A percentile compares a stretch with the other conserved stretches of the same genome.
Conservation (phyloP, 2,888 invertebrate genomes). For the Tiphia femorata region DNA sequence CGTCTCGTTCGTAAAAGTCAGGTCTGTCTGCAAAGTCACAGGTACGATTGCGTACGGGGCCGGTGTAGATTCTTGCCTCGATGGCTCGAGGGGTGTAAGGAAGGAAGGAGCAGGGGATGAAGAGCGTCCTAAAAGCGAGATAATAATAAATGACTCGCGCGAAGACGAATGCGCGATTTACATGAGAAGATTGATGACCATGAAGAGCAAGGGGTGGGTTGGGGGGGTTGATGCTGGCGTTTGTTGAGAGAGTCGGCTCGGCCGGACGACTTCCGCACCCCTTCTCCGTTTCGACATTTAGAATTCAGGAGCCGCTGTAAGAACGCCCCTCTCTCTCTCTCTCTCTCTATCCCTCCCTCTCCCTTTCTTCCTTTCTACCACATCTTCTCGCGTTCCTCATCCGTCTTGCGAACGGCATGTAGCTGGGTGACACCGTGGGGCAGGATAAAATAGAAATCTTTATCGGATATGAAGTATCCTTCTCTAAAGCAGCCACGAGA, state of each 20-base stretch:
- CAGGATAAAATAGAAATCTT: no score
- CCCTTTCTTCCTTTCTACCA: no score
- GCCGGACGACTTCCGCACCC: not conserved
- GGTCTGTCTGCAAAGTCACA: not conserved
- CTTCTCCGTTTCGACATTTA: no score
- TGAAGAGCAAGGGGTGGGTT: slow-evolving; percentile 12
- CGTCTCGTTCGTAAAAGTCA: not conserved
- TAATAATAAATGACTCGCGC: slow-evolving; percentile 43
- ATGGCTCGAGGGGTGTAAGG: not conserved
- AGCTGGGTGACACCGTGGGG: not conserved
- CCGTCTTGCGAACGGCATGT: not conserved
- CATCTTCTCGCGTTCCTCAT: not conserved
- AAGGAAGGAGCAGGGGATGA: slow-evolving; percentile 17
- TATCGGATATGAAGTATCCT: no score
- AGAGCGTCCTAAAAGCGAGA: slow-evolving; percentile 30
- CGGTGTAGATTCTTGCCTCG: not conserved
- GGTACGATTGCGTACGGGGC: not conserved
- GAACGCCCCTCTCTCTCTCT: no score
- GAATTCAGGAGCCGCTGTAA: no score
- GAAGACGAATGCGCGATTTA: slow-evolving; percentile 41
- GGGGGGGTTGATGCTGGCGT: not conserved
- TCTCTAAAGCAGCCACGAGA: no score
- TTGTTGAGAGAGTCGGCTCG: not conserved
- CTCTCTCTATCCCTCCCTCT: no score
- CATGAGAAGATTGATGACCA: slow-evolving; percentile 43